phyloP scores from a whole-genome alignment of 1,140 invertebrate genomes.

The Bombus breviceps region DNA sequence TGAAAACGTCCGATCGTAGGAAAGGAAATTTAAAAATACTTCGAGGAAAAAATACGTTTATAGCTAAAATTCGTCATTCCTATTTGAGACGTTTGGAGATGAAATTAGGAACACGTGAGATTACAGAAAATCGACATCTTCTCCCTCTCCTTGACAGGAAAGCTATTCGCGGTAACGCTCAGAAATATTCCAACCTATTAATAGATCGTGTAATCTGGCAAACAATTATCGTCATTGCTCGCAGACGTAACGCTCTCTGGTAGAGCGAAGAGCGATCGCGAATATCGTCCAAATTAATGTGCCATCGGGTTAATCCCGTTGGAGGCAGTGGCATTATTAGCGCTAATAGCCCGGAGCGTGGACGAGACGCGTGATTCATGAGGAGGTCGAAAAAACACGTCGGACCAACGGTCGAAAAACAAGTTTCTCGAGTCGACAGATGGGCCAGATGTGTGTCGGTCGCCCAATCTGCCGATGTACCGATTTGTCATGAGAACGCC shows the following conservation, averaged over 20 bases:
- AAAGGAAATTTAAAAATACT: not conserved
- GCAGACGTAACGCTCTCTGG: not conserved
- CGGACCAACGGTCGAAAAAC: conserved; percentile 34
- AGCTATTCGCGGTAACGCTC: not conserved
- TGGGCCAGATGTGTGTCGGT: conserved; percentile 1
- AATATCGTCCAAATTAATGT: not conserved
- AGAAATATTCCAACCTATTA: not conserved
- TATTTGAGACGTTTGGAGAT: not conserved
- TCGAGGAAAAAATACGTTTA: too few relatives aligned
- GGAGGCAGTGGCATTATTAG: conserved; percentile 9
- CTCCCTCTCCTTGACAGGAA: too few relatives aligned
- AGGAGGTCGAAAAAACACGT: conserved; percentile 16
- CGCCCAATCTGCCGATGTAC: conserved; percentile 2
- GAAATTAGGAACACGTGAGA: not conserved
- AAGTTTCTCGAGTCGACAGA: conserved; percentile 38
- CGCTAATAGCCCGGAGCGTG: not conserved
- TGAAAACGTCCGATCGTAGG: not conserved
- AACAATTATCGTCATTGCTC: conserved; percentile 11
- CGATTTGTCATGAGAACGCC: conserved; percentile 13
- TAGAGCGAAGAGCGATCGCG: not conserved
- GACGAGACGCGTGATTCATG: conserved; percentile 27
- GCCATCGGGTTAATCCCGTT: conserved; percentile 3
- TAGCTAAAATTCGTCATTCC: not conserved
- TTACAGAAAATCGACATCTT: not conserved
- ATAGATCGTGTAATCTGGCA: conserved; percentile 22